phyloP scores from a whole-genome alignment of 1,140 invertebrate genomes.

The Luehdorfia chinensis region DNA sequence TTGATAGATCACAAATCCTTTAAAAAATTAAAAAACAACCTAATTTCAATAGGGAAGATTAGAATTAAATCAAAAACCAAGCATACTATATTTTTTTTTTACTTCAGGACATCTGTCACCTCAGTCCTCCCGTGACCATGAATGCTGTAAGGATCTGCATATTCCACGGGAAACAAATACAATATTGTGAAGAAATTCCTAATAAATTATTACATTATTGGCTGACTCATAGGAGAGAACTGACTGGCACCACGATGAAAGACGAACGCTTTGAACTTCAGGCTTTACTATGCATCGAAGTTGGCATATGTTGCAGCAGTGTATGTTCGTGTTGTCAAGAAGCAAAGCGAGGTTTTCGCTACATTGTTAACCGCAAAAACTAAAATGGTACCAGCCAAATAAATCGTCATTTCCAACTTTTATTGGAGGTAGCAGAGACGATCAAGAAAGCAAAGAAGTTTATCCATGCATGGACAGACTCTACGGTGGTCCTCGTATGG shows the following conservation, averaged over 20 bases:
- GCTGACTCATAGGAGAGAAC: conserved; percentile 8
- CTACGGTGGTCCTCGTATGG: conserved; percentile 55
- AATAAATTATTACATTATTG: conserved; percentile 1
- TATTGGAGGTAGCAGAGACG: conserved; percentile 20
- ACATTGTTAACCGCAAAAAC: conserved; percentile 33
- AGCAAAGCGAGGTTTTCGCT: not conserved
- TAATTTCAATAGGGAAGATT: no score
- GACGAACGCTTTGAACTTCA: conserved; percentile 12
- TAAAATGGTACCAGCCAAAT: conserved; percentile 41
- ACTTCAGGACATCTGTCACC: no score
- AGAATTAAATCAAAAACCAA: no score
- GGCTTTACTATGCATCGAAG: conserved; percentile 42
- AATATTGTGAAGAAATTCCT: conserved; percentile 19
- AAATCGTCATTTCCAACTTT: conserved; percentile 31
- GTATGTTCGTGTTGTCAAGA: conserved; percentile 17
- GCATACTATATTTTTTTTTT: no score
- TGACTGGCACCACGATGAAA: not conserved
- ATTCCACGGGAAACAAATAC: no score
- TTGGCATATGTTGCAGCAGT: conserved; percentile 34
- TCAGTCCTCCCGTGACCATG: no score
- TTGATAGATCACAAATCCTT: no score
- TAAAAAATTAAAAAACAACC: no score
- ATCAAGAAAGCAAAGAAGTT: conserved; percentile 32
- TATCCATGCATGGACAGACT: conserved; percentile 56
- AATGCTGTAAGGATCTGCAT: no score